phyloP scores from a whole-genome alignment of 2,888 invertebrate genomes.

The Liposcelis brunnea region DNA sequence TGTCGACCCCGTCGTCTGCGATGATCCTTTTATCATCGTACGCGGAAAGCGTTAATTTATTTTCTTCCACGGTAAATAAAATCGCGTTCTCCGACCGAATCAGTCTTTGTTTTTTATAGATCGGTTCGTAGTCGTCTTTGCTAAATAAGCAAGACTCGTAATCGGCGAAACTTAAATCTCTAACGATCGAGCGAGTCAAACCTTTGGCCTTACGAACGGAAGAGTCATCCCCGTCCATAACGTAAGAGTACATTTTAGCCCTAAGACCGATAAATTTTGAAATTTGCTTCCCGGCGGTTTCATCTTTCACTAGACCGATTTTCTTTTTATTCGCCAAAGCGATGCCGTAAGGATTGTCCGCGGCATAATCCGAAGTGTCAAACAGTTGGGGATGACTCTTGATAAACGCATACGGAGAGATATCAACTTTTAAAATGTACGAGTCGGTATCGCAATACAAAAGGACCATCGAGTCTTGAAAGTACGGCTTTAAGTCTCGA shows the following conservation, averaged over 20 bases:
- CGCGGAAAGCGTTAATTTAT: slow-evolving; percentile 14
- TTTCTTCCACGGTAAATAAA: slow-evolving; percentile 14
- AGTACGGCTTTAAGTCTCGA: slow-evolving; percentile 16
- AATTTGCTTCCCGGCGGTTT: slow-evolving; percentile 18
- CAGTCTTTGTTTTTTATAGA: no score
- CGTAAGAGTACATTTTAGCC: slow-evolving; percentile 15
- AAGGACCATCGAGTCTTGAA: slow-evolving; percentile 17
- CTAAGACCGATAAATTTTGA: slow-evolving; percentile 18
- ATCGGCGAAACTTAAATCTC: not conserved
- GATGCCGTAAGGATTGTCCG: slow-evolving; percentile 17
- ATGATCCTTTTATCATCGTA: slow-evolving; percentile 15
- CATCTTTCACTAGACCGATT: slow-evolving; percentile 21
- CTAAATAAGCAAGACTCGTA: not conserved
- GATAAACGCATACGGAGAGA: slow-evolving; percentile 16
- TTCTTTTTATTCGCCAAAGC: slow-evolving; percentile 19
- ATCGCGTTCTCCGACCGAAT: no score
- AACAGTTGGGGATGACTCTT: slow-evolving; percentile 13
- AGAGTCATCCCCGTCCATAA: not conserved
- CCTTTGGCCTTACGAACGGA: slow-evolving; percentile 10
- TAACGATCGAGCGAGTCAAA: slow-evolving; percentile 1
- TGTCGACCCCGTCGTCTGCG: not conserved
- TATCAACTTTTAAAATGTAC: slow-evolving; percentile 21
- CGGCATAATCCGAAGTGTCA: slow-evolving; percentile 20
- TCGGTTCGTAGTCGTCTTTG: not conserved
- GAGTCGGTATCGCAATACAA: slow-evolving; percentile 21